Evolutionary conservation across 1,140 invertebrate genomes (phyloP).

Genomic region (Drosophila simulans): DNA sequence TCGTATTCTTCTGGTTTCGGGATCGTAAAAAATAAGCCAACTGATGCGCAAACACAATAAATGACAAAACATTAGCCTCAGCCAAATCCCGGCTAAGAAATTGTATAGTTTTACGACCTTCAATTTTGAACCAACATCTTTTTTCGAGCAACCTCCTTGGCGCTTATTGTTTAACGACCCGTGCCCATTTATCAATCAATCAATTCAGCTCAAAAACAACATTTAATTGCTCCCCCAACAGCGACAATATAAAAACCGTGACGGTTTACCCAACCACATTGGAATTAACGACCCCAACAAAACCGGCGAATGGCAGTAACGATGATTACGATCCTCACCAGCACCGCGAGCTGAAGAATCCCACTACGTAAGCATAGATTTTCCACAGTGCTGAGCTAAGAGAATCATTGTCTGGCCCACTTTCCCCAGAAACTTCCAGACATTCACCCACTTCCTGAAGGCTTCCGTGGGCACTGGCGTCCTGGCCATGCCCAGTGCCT

Average conservation of each 20-base stretch:
- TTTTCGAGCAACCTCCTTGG: constrained; percentile 3
- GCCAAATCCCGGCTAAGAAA: constrained; percentile 2
- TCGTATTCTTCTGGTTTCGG: constrained; percentile 24
- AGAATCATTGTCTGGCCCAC: not conserved
- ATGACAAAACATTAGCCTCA: constrained; percentile 15
- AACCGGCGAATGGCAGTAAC: constrained; percentile 19
- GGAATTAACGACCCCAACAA: constrained; percentile 22
- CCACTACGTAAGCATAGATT: constrained; percentile 87
- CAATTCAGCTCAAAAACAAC: constrained; percentile 44
- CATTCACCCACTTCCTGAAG: constrained; percentile 89
- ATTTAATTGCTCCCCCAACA: constrained; percentile 31
- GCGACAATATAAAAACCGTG: constrained; percentile 47
- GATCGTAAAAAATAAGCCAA: constrained; percentile 54
- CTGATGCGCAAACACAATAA: constrained; percentile 26
- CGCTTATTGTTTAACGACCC: constrained; percentile 10
- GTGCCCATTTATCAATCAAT: constrained; percentile 44
- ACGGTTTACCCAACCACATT: constrained; percentile 29
- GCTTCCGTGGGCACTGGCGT: constrained; percentile 92
- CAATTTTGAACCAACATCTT: constrained; percentile 3
- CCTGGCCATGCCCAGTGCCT: constrained; percentile 92
- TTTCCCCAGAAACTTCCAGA: constrained; percentile 87
- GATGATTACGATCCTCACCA: constrained; percentile 88
- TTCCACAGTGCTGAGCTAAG: constrained; percentile 4
- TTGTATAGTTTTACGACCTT: constrained; percentile 9
- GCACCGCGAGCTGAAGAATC: constrained; percentile 88